Evolutionary conservation across 2,888 invertebrate genomes (phyloP), one percentile per base, ranked within the genome.

Genomic region (Galeopsomyia nigrocyanea): DNA sequence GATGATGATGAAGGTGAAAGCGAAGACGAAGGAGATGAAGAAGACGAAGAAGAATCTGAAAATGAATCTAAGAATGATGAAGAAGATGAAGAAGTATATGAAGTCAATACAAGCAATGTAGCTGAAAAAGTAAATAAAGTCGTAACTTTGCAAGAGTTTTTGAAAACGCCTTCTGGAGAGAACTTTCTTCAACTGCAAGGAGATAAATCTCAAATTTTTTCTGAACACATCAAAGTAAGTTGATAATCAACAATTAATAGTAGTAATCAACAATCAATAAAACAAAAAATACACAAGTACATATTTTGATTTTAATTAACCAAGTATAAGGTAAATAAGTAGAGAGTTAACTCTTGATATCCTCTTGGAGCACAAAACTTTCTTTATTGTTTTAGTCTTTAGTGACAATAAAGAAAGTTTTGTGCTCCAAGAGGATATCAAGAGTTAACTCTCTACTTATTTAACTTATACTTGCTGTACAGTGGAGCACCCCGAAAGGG

Each of bases 181-280:
- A 89, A 88, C 80, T 87, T 90, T 69, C 75, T 89, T 22, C 81
- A 83, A 49, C 80, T 90, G n/a, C 88, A 88, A 58, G 83, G 83
- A 46, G 83, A 88, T 57, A 79, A 76, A 68, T 67, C 71, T 10
- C 74, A 81, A 73, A 64, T 75, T 61, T 79, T 86, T 61, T 60
- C 82, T 47, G 79, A 83, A 16, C 65, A 82, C 71, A 81, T 80
- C n/a, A 82, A 80, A 80, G 85, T 84, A 75, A 73, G 68, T 65
- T 78, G 19, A 50, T 53, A 7, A 19, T 47, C 53, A 62, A 58
- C 26, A 26, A 3, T 26, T 2, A 26, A 26, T 2, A 26, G n/a
- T n/a, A n/a, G n/a, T n/a, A n/a, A n/a, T n/a, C n/a, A n/a, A n/a
- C n/a, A n/a, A 5, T 63, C 3, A 58, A 57, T 50, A 63, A 46